Base-by-base conservation (phyloP, 2,888 invertebrate species). In the Nemotelus nigrinus region DNA sequence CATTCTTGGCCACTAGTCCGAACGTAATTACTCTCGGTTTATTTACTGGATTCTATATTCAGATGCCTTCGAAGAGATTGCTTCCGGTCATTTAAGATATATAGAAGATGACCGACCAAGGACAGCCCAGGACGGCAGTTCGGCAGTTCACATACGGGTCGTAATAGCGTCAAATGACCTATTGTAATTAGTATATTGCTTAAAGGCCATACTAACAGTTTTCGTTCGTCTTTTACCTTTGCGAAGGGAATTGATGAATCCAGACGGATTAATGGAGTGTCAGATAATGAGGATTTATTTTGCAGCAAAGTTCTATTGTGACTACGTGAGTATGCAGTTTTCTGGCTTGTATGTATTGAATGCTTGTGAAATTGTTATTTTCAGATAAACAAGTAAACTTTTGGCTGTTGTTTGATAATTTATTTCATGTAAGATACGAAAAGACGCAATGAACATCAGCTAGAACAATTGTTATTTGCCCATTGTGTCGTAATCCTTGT, bases 81-180 rank as follows among this genome's bases (percentile, higher is more conserved):
- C 44, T 70, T 43, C 55, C 10, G 55, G 70, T 70, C 55, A 47
- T 55, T 70, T 55, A 43, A 43, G 43, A 53, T 50, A 39, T 41
- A 50, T 2, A 68, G 50, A 2, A 48, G 50, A 8, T 25, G 58
- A 25, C 3, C 43, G 63, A 63, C 63, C 63, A 63, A 41, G 7
- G 41, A 53, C 53, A 63, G 25, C 39, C 6, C 25, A 70, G n/a
- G 41, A 43, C 39, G 41, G 25, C 60, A 7, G 7, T 43, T 5
- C 41, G 25, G 60, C 45, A 45, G 55, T 70, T 43, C 55, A 70
- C 44, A 70, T 70, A 55, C 70, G 70, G 70, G 55, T 55, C 43
- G 2, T 70, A 70, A 55, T 55, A 70, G 70, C 68, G 41, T 53
- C 50, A 53, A 68, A 68, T 68, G 68, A 68, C 70, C 70, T 53